Conservation (phyloP, 2,113 vertebrate species). For the Lichenostomus cassidix region DNA sequence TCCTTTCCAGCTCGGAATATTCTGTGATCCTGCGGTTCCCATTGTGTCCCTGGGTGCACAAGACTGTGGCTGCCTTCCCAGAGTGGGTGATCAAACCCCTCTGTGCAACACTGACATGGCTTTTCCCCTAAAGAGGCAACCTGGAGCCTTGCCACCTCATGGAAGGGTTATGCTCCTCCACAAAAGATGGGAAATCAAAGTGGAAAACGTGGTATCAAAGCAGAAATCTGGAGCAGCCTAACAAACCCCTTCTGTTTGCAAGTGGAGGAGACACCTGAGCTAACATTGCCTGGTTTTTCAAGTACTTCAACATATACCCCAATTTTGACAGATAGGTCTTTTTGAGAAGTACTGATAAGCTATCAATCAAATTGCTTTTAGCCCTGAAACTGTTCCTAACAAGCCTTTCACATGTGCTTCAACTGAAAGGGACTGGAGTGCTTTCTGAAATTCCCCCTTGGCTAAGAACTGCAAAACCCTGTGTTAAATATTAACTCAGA, state of each 20-base stretch:
- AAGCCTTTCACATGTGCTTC: background rate
- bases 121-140: background rate
- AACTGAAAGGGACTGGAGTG: background rate
- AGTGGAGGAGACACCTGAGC: background rate
- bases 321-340: background rate
- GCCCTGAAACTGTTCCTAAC: background rate
- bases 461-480: background rate
- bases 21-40: background rate
- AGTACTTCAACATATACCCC: background rate
- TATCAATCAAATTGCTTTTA: background rate
- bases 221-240: background rate
- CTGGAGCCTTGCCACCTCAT: rapidly evolving
- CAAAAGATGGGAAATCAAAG: background rate
- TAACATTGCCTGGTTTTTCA: background rate
- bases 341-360: background rate
- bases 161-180: background rate
- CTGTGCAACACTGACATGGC: rapidly evolving
- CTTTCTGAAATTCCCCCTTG: background rate
- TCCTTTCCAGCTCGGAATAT: background rate
- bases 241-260: background rate
- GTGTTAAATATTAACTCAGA: conserved; percentile 26
- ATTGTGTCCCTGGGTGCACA: background rate
- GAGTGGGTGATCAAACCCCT: background rate
- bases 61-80: rapidly evolving
- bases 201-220: background rate